Evolutionary conservation across 2,888 invertebrate species (phyloP), one percentile per base, ranked within the genome.

Genomic region (Morpho deidamia): DNA sequence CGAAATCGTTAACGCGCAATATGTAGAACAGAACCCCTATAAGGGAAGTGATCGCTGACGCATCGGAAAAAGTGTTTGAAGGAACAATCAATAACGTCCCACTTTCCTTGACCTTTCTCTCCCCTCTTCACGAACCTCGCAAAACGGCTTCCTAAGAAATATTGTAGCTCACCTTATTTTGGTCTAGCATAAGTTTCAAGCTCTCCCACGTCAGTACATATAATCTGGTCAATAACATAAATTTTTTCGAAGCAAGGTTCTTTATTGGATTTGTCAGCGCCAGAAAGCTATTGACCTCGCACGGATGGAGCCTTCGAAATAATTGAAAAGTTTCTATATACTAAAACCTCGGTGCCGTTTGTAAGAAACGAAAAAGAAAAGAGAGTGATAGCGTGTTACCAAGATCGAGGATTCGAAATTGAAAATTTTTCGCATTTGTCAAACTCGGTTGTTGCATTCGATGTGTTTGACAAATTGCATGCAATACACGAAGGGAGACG

Each of bases 181-280:
- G 81, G 85, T 66, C 65, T 66, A 65, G 66, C 70, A 65, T 59
- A 63, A 65, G 66, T 64, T 64, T 64, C 68, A 71, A 70, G 72
- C 71, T 76, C 76, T 79, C 76, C 70, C 80, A 80, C 80, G 83
- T 84, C 84, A 83, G 72, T 77, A 73, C 71, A 70, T 74, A 83
- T 84, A 86, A 84, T 82, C 80, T 81, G 84, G 83, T 83, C 83
- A 85, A 83, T 85, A 84, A 83, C 83, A 85, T 85, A 85, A 83
- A 84, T 84, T 84, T 84, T 55, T 82, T 74, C 68, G 73, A 78
- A 76, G 77, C 79, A 78, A 70, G 76, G 71, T 77, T 78, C 84
- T 82, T 83, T 86, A 86, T 85, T 84, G 81, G 78, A 83, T 84
- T 83, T 78, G 80, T 76, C 82, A 79, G 76, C 76, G 75, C 72